These are phyloP conservation scores for Tridacna gigas DNA, from an alignment of 2,888 invertebrate genomes.

Conservation along the genomic window DNA sequence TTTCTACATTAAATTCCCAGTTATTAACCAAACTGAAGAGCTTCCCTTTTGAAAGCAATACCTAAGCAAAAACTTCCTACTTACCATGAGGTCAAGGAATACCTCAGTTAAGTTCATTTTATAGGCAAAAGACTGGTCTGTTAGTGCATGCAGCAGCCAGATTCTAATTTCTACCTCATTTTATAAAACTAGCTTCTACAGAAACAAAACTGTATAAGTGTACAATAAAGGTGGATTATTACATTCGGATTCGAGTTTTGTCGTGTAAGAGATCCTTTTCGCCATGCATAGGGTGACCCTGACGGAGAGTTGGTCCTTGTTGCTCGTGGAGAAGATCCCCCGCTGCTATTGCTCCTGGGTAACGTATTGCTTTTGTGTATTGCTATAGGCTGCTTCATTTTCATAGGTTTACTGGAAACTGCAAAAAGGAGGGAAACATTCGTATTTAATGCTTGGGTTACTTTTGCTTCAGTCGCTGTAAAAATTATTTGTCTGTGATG, in stretches of 20 bases:
- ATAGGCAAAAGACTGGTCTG: too few relatives aligned
- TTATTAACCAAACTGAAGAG: too few relatives aligned
- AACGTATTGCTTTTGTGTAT: constrained; percentile 78
- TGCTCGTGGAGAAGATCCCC: constrained; percentile 35
- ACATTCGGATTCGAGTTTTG: constrained; percentile 58
- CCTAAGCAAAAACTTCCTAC: too few relatives aligned
- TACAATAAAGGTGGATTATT: not conserved
- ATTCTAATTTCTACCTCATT: too few relatives aligned
- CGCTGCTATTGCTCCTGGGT: constrained; percentile 60
- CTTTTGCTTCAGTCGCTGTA: too few relatives aligned
- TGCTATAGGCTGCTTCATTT: constrained; percentile 74
- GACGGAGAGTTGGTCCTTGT: constrained; percentile 49
- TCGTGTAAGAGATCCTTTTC: constrained; percentile 42
- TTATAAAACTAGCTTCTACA: too few relatives aligned
- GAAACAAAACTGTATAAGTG: not conserved
- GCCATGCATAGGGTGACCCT: constrained; percentile 56
- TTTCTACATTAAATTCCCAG: too few relatives aligned
- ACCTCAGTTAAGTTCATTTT: too few relatives aligned
- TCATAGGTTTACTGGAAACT: constrained; percentile 75
- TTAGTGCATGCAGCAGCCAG: too few relatives aligned
- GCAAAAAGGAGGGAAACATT: constrained; percentile 25
- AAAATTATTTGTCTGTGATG: too few relatives aligned
- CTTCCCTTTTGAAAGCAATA: too few relatives aligned
- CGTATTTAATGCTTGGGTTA: not conserved
- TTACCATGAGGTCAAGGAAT: too few relatives aligned